A percentile compares a stretch with the other conserved stretches of the same genome.
phyloP scores from a whole-genome alignment of 2,113 vertebrate species.

The Gnathonemus longibarbis region DNA sequence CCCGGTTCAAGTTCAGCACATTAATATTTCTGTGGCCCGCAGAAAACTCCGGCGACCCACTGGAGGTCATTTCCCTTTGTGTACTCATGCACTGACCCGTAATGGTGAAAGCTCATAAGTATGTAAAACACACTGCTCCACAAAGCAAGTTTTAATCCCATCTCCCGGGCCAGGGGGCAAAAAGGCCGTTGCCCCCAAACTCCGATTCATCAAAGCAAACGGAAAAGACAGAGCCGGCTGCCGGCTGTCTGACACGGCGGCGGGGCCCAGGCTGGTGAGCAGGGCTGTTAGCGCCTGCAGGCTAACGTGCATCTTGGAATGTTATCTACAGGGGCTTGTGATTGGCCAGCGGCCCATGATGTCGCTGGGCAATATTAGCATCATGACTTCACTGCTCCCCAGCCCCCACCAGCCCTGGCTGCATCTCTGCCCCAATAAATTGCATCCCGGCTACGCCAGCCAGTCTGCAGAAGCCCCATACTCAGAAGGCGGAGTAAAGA shows the following conservation, averaged over 20 bases:
- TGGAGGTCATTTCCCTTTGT: not conserved
- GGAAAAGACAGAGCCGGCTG: not conserved
- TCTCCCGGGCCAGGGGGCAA: not conserved
- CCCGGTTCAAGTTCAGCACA: not conserved
- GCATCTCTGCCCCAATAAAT: not conserved
- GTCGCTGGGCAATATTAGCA: not conserved
- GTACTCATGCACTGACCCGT: not conserved
- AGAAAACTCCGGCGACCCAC: not conserved
- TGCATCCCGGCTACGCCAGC: not conserved
- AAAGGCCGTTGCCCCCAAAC: not conserved
- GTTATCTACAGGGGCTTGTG: not conserved
- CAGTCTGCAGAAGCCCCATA: not conserved
- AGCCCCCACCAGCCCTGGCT: not conserved
- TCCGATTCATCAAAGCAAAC: not conserved
- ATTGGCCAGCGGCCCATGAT: not conserved
- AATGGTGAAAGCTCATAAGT: constrained; percentile 11
- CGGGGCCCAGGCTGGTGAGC: no score
- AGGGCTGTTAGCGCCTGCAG: not conserved
- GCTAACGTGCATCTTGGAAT: not conserved
- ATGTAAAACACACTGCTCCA: constrained; percentile 1
- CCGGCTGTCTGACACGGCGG: not conserved
- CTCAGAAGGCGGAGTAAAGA: not conserved
- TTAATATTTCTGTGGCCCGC: not conserved
- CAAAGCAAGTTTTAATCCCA: constrained; percentile 13
- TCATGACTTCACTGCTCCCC: not conserved